Conservation (phyloP, 2,113 vertebrate species). For the Mus spicilegus region DNA sequence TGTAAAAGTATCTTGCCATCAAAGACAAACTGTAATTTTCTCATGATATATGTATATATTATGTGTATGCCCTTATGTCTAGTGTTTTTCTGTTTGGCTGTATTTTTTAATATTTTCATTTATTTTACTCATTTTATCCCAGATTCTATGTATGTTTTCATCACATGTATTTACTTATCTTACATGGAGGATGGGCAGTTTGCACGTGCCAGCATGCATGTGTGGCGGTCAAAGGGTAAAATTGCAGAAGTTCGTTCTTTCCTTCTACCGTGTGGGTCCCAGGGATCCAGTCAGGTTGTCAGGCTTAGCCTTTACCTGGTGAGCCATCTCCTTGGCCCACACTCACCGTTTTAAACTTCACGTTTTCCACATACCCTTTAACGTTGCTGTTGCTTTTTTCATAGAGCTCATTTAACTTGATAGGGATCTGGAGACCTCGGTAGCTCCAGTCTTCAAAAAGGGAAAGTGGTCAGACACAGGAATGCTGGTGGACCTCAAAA, state of each 20-base stretch:
- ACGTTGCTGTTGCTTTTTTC: too few species aligned
- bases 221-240: background rate
- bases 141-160: background rate
- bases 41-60: background rate
- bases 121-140: background rate
- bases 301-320: background rate
- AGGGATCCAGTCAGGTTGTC: background rate
- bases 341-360: background rate
- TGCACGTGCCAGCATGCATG: background rate
- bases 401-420: background rate
- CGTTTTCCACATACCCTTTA: background rate
- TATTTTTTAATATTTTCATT: background rate
- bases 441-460: background rate
- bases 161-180: too few species aligned
- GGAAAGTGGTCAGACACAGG: background rate
- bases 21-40: background rate
- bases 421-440: background rate
- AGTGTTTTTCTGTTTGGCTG: background rate
- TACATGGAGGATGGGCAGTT: background rate
- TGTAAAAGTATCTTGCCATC: conserved; percentile 9
- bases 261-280: background rate
- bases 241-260: background rate
- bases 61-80: background rate
- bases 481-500: too few species aligned
- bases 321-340: background rate